Evolutionary conservation across 2,797 vertebrate species (phyloP).

Genomic region (Oryzias sinensis): DNA sequence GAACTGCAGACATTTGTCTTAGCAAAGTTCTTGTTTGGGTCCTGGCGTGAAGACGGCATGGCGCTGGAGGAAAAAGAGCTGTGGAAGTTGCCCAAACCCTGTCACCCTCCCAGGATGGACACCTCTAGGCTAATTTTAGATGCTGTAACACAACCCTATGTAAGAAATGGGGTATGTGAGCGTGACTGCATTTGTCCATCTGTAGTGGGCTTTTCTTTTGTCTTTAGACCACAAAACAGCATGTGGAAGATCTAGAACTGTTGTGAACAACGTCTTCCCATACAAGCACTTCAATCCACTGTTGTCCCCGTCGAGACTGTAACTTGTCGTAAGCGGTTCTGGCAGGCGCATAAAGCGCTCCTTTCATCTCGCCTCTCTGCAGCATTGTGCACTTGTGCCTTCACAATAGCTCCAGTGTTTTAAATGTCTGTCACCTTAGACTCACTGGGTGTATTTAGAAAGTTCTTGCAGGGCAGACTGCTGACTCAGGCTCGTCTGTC

Average conservation of each 20-base stretch:
- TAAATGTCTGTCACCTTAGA: slow-evolving; percentile 27
- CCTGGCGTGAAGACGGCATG: slow-evolving; percentile 30
- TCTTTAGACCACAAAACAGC: slow-evolving; percentile 8
- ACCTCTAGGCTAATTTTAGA: slow-evolving; percentile 73
- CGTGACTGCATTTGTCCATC: slow-evolving; percentile 18
- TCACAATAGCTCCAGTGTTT: slow-evolving; percentile 43
- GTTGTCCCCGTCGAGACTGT: slow-evolving; percentile 28
- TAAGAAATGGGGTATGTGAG: slow-evolving; percentile 38
- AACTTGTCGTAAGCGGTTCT: slow-evolving; percentile 48
- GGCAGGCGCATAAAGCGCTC: slow-evolving; percentile 40
- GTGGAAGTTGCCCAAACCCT: slow-evolving; percentile 52
- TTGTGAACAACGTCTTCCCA: slow-evolving; percentile 15
- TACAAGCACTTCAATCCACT: slow-evolving; percentile 3
- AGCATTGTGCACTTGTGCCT: slow-evolving; percentile 37
- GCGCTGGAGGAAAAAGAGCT: slow-evolving; percentile 47
- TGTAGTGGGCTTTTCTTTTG: slow-evolving; percentile 26
- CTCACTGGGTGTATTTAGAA: slow-evolving; percentile 20
- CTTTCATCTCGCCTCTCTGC: slow-evolving; percentile 43
- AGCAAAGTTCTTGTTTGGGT: slow-evolving; percentile 12
- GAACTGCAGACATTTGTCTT: slow-evolving; percentile 1
- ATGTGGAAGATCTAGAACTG: background rate
- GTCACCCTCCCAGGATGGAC: slow-evolving; percentile 46
- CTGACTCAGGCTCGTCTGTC: slow-evolving; percentile 11
- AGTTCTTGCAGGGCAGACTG: slow-evolving; percentile 12
- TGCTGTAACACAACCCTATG: slow-evolving; percentile 67